A percentile compares a stretch with the other conserved stretches of the same genome.
Evolutionary conservation across 2,888 invertebrate genomes (phyloP).

Genomic region (Cinara cedri): DNA sequence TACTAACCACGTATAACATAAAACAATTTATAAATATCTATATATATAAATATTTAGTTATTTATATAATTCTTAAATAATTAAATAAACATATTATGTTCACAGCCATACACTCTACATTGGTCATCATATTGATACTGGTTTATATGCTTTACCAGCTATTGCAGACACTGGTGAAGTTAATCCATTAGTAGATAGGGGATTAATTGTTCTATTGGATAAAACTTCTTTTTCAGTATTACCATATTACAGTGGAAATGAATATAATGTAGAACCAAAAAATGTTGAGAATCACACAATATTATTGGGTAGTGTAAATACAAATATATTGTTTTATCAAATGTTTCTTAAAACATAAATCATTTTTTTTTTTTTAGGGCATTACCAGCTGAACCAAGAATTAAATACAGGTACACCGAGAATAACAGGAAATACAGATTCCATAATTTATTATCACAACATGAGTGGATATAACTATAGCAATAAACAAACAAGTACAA

Average conservation of each 20-base stretch:
- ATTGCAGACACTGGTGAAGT: constrained; percentile 77
- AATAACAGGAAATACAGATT: constrained; percentile 52
- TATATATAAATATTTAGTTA: too few species aligned
- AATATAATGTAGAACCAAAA: constrained; percentile 48
- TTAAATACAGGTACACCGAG: constrained; percentile 44
- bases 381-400: constrained; percentile 56
- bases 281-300: constrained; percentile 54
- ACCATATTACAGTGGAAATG: constrained; percentile 49
- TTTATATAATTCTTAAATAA: background rate
- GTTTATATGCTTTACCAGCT: constrained; percentile 90
- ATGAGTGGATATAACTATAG: constrained; percentile 55
- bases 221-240: constrained; percentile 55
- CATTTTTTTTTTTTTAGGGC: constrained; percentile 42
- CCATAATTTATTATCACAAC: constrained; percentile 51
- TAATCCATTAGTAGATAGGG: constrained; percentile 53
- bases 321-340: constrained; percentile 32
- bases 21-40: too few species aligned
- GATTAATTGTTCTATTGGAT: constrained; percentile 52
- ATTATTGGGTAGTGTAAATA: constrained; percentile 52
- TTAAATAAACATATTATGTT: constrained; percentile 8
- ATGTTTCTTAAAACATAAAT: constrained; percentile 47
- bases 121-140: constrained; percentile 79
- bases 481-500: constrained; percentile 46
- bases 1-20: too few species aligned
- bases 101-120: constrained; percentile 87